These are phyloP conservation scores for Steromphala cineraria DNA, from an alignment of 2,888 invertebrate genomes.

Conservation along the genomic window DNA sequence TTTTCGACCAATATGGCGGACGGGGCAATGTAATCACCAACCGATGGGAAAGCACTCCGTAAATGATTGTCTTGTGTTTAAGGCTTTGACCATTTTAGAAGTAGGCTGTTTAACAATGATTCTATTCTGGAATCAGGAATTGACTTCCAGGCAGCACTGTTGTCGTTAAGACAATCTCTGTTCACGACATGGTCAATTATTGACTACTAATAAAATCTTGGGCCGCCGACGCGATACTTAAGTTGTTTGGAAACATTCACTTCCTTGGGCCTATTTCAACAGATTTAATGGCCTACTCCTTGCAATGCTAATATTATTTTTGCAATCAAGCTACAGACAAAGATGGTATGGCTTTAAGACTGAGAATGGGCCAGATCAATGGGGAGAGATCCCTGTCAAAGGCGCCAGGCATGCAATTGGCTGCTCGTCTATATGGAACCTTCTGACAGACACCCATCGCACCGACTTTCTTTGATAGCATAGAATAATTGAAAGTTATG, in stretches of 20 bases:
- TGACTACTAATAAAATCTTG: neutral
- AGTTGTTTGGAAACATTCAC: neutral
- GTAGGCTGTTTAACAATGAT: neutral
- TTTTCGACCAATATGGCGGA: neutral
- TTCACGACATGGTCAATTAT: constrained; percentile 6
- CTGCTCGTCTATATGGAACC: no score
- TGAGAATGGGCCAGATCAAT: neutral
- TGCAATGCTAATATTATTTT: constrained; percentile 16
- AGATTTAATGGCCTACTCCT: neutral
- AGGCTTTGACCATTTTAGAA: neutral
- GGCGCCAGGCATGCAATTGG: no score
- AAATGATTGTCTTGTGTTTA: neutral
- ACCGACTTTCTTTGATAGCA: no score
- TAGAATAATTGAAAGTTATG: no score
- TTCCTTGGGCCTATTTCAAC: neutral
- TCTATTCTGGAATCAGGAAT: neutral
- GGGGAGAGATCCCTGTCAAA: no score
- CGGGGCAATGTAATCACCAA: neutral
- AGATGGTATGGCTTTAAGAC: neutral
- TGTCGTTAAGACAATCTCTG: neutral
- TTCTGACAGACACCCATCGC: no score
- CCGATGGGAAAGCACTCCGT: neutral
- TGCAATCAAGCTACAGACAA: neutral
- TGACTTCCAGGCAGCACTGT: neutral
- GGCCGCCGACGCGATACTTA: neutral